Evolutionary conservation across 2,797 vertebrate species (phyloP).

Genomic region (Gallinago solitaria): DNA sequence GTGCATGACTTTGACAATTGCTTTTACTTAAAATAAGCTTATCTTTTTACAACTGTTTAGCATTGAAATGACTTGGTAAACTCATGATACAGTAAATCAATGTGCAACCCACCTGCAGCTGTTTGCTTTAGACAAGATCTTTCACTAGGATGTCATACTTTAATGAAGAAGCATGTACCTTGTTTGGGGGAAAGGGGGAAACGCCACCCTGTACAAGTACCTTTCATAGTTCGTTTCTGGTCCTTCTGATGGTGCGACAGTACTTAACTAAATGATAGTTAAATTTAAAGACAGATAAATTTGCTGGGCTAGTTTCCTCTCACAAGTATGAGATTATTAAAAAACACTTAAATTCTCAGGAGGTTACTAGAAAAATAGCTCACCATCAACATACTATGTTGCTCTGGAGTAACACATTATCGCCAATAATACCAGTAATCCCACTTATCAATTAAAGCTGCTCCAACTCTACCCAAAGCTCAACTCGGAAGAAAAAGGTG

Average conservation of each 20-base stretch:
- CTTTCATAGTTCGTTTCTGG: background rate
- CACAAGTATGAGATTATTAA: background rate
- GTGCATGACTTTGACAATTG: background rate
- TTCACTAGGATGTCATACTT: background rate
- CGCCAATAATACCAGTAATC: background rate
- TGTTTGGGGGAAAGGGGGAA: background rate
- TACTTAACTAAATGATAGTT: background rate
- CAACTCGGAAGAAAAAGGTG: background rate
- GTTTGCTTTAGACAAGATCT: background rate
- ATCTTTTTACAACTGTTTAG: background rate
- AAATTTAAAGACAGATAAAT: too few species aligned
- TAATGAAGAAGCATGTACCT: background rate
- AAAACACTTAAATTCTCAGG: background rate
- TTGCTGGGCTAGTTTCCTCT: background rate
- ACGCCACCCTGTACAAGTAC: background rate
- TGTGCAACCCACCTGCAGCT: background rate
- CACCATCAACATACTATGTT: background rate
- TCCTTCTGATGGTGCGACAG: background rate
- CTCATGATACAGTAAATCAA: background rate
- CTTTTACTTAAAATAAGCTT: background rate
- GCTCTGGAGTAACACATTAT: background rate
- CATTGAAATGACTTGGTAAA: background rate
- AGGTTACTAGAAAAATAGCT: background rate
- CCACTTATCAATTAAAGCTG: background rate
- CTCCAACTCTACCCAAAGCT: background rate